Percentiles rank a stretch among this genome's conserved stretches.
phyloP scores from a whole-genome alignment of 2,888 invertebrate genomes.

The Dasysyrphus tricinctus region DNA sequence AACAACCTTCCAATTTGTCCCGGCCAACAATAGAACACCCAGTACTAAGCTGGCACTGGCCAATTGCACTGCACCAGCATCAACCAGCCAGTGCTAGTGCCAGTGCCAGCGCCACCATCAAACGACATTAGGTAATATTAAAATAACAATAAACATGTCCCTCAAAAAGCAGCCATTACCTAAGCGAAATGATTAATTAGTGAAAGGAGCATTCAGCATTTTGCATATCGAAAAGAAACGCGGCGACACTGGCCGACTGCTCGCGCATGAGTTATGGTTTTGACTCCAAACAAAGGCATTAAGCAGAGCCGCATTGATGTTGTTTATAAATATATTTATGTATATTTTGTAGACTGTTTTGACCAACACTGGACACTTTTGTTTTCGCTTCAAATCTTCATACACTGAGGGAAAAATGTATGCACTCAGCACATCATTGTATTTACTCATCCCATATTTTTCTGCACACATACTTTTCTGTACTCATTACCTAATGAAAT shows the following conservation, averaged over 20 bases:
- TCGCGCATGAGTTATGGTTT: conserved; percentile 57
- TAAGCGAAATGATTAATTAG: conserved; percentile 74
- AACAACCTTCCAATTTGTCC: conserved; percentile 62
- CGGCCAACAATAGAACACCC: conserved; percentile 65
- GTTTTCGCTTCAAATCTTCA: conserved; percentile 24
- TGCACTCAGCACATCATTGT: too few relatives aligned
- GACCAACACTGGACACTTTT: conserved; percentile 60
- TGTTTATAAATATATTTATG: not conserved
- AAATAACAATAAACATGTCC: conserved; percentile 62
- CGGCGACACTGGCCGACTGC: conserved; percentile 32
- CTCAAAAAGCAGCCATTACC: conserved; percentile 68
- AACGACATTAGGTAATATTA: conserved; percentile 63
- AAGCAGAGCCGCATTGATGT: conserved; percentile 32
- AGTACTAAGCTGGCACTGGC: conserved; percentile 2
- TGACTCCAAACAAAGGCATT: conserved; percentile 68
- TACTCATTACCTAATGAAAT: too few relatives aligned
- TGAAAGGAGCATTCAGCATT: conserved; percentile 67
- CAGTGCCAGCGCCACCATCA: conserved; percentile 27
- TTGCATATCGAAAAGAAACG: conserved; percentile 64
- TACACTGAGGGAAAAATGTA: too few relatives aligned
- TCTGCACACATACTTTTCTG: too few relatives aligned
- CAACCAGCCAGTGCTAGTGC: not conserved
- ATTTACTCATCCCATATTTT: too few relatives aligned
- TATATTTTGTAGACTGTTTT: conserved; percentile 38
- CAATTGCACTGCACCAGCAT: not conserved